phyloP scores from a whole-genome alignment of 2,797 vertebrate genomes.

The Lepilemur septentrionalis region DNA sequence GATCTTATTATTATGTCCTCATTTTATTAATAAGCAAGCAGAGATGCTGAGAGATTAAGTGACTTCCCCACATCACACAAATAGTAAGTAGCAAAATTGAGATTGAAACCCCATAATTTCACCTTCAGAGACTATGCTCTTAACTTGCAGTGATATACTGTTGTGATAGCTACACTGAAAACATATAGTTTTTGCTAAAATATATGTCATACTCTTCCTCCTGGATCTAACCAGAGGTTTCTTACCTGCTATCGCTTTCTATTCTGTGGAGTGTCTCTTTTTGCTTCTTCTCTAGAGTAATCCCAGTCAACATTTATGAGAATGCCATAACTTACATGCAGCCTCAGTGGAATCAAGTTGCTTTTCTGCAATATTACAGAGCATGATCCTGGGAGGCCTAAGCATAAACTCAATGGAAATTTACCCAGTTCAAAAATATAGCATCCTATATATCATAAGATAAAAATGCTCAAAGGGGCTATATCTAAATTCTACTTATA shows the following conservation, averaged over 20 bases:
- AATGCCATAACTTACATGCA: background rate
- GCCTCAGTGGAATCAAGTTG: constrained; percentile 8
- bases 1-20: background rate
- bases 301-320: constrained; percentile 34
- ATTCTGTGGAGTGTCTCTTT: background rate
- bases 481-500: constrained; percentile 30
- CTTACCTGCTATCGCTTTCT: background rate
- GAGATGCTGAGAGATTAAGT: background rate
- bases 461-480: constrained; percentile 47
- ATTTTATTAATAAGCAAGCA: background rate
- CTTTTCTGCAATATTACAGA: background rate
- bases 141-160: background rate
- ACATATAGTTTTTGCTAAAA: background rate
- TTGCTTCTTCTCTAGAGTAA: background rate
- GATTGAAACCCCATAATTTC: background rate
- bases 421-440: constrained; percentile 30
- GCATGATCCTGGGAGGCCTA: background rate
- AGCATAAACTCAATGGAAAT: constrained; percentile 45
- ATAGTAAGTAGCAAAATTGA: background rate
- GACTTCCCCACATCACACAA: background rate
- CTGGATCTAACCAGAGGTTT: background rate
- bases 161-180: background rate
- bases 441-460: constrained; percentile 44
- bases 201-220: background rate
- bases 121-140: background rate